Conservation (phyloP, 64 coral and sea anemone species). For the Porites australiensis region DNA sequence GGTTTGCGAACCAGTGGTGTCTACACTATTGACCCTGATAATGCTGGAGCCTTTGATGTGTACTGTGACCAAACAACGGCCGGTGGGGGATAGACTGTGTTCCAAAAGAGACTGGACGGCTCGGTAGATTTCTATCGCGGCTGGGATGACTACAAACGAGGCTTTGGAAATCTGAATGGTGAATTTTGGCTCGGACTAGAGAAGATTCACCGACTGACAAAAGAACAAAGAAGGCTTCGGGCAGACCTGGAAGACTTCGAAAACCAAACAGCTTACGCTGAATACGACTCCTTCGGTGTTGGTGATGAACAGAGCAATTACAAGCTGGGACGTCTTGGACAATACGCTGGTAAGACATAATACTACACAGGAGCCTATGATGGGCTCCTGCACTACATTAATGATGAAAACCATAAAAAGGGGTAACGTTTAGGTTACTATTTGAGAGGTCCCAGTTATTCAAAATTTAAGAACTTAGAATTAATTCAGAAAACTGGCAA, state of each 20-base stretch:
- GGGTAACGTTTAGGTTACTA: no score
- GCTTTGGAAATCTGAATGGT: slow-evolving; percentile 46
- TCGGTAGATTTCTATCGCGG: slow-evolving; percentile 38
- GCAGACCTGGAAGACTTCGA: slow-evolving; percentile 34
- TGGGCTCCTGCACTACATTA: no score
- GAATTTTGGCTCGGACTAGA: slow-evolving; percentile 61
- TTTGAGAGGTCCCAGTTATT: no score
- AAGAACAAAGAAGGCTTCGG: slow-evolving; percentile 9
- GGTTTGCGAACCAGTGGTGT: slow-evolving; percentile 35
- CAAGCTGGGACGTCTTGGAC: slow-evolving; percentile 1
- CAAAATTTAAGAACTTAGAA: no score
- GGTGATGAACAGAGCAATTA: slow-evolving; percentile 38
- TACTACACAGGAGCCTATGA: no score
- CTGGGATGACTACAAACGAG: slow-evolving; percentile 63
- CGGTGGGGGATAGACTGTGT: slow-evolving; percentile 54
- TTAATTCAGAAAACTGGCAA: no score
- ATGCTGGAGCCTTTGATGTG: slow-evolving; percentile 29
- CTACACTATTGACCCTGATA: slow-evolving; percentile 50
- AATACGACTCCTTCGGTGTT: slow-evolving; percentile 44
- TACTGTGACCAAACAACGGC: slow-evolving; percentile 53
- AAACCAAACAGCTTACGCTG: slow-evolving; percentile 26
- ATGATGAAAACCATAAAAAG: no score
- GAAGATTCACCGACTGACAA: slow-evolving; percentile 53
- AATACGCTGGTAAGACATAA: not conserved
- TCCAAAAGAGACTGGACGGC: slow-evolving; percentile 43